Evolutionary conservation across 2,888 invertebrate species (phyloP).

Genomic region (Campaea margaritaria): DNA sequence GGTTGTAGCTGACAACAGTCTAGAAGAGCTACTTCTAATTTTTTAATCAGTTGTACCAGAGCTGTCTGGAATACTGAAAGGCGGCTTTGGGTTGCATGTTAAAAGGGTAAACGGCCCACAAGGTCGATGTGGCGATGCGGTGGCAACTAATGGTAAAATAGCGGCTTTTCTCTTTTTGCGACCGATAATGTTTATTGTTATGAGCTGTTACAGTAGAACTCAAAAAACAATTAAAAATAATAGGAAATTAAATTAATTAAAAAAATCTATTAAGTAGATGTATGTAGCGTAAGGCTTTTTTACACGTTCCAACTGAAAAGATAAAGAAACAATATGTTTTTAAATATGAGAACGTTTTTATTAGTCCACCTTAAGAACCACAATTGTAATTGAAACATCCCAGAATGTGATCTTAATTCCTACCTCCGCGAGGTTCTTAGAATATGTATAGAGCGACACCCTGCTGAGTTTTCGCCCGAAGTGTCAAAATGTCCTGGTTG

Average conservation of each 20-base stretch:
- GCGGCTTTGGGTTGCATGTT: constrained; percentile 17
- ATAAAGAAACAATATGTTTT: too few species aligned
- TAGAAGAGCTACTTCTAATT: constrained; percentile 52
- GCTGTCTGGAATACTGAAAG: constrained; percentile 56
- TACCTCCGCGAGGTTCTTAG: constrained; percentile 77
- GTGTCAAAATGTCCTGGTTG: constrained; percentile 81
- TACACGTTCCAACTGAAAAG: too few species aligned
- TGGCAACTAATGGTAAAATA: not conserved
- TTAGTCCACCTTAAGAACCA: constrained; percentile 16
- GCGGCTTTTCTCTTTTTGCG: not conserved
- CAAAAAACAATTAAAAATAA: too few species aligned
- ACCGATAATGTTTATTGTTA: not conserved
- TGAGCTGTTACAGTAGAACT: too few species aligned
- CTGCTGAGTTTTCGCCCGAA: constrained; percentile 80
- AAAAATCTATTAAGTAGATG: too few species aligned
- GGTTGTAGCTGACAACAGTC: constrained; percentile 44
- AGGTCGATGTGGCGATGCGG: constrained; percentile 2
- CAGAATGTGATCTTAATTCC: constrained; percentile 69
- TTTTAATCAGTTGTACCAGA: constrained; percentile 53
- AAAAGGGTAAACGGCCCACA: constrained; percentile 10
- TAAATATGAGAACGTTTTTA: not conserved
- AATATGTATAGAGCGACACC: constrained; percentile 73
- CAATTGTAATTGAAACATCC: constrained; percentile 70
- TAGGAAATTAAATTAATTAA: too few species aligned
- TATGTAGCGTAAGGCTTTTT: too few species aligned